Evolutionary conservation across 2,113 vertebrate genomes (phyloP), one percentile per base, ranked within the genome.

Genomic region (Salvator merianae): DNA sequence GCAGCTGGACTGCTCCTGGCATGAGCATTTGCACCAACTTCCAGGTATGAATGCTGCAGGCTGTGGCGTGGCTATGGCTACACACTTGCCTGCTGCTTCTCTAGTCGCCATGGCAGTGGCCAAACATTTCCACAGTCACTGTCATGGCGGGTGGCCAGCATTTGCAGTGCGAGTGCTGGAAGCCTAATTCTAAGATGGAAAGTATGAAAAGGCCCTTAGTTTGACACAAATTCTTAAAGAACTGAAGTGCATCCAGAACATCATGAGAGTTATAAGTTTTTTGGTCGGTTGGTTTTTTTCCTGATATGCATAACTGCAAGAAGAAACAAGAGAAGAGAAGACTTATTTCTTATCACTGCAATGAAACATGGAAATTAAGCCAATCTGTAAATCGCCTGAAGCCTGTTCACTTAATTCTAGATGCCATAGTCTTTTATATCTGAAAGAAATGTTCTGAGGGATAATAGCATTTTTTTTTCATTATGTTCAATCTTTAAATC

Each of bases 291-390:
- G 55, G 55, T 59, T 59, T 20, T 16, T 16, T 63, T n/a, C 30
- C 77, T 86, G 28, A 53, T 65, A 72, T 76, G 38, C 59, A 62
- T 62, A 77, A 72, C 55, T 65, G 55, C 74, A 59, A 72, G 38
- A 53, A 62, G 22, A 72, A 68, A 13, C 55, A 16, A 73, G 50
- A 72, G 66, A 43, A 78, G 36, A 71, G 70, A 73, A 79, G 71
- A 24, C 79, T 79, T 47, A 79, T 79, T 79, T 65, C 80, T 65
- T 77, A 72, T 66, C 22, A 77, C 69, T 30, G 53, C 55, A 66
- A 78, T 71, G 75, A 82, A 82, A 87, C 43, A 78, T 66, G 38
- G 43, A 87, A 83, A 87, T 82, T 78, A 83, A 87, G 81, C 55
- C 68, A 82, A 77, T 78, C 68, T 83, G 74, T 72, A 71, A 82